phyloP scores from a whole-genome alignment of 2,113 vertebrate genomes.

The Sinocyclocheilus anshuiensis region DNA sequence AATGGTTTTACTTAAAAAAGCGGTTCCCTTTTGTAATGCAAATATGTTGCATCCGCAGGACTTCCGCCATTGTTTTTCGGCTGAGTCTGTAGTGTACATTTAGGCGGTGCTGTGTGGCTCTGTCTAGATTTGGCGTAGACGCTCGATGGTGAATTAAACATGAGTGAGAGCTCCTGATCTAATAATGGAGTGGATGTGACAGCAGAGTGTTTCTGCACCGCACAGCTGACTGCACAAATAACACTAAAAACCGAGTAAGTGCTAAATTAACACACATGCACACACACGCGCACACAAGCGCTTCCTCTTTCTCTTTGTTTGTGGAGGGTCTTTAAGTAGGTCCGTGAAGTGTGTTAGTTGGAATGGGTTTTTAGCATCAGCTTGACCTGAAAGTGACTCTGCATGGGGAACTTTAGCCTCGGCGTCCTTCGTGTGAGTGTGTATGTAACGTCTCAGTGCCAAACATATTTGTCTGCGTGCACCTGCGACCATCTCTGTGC shows the following conservation, averaged over 20 bases:
- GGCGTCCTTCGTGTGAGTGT: background rate
- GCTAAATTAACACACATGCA: constrained; percentile 51
- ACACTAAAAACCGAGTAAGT: constrained; percentile 52
- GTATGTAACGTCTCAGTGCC: background rate
- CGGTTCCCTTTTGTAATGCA: background rate
- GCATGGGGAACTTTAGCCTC: background rate
- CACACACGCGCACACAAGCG: background rate
- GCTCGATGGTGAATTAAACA: constrained; percentile 69
- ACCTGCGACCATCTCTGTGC: background rate
- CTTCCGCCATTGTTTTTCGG: background rate
- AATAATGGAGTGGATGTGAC: constrained; percentile 69
- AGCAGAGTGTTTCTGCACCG: constrained; percentile 56
- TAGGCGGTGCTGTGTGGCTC: constrained; percentile 41
- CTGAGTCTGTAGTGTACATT: constrained; percentile 32
- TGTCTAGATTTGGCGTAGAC: constrained; percentile 52
- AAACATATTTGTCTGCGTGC: background rate
- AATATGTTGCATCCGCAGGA: background rate
- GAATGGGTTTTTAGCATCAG: constrained; percentile 13
- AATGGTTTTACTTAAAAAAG: background rate
- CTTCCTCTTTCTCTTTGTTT: background rate
- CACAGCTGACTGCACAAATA: constrained; percentile 57
- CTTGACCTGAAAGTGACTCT: constrained; percentile 14
- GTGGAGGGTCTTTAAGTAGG: constrained; percentile 40
- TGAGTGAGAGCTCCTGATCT: constrained; percentile 60
- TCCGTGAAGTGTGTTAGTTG: constrained; percentile 10